Base-by-base conservation (phyloP, 2,797 vertebrate species). In the Lutjanus argentimaculatus region DNA sequence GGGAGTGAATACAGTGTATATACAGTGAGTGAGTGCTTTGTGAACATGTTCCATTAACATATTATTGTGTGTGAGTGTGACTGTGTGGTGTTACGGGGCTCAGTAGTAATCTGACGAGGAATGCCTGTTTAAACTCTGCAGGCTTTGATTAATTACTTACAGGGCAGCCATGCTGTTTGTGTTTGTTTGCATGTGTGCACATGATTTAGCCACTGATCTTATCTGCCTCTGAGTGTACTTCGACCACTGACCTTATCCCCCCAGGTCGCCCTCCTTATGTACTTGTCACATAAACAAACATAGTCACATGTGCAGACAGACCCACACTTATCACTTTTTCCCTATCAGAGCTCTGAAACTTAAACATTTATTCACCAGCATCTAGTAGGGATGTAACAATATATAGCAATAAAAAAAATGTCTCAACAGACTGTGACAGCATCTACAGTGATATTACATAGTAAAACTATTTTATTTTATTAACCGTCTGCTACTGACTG, bases 21-120 rank as follows among this genome's bases (percentile, higher is more conserved):
- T 53, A 49, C 15, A 75, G 21, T 46, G 43, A n/a, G 53, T 42
- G 25, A 51, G 17, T 22, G 21, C 58, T 78, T 67, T 84, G 62
- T 78, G 57, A 59, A 68, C 9, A 30, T 77, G 62, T 80, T 72
- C 62, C 22, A 69, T 61, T 65, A 11, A 57, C 69, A 77, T 80
- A 75, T 79, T 79, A 58, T 64, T 14, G 48, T 64, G 51, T 79
- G 71, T 70, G 71, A 55, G 61, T 71, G 59, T 67, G 67, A 57
- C 46, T 62, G 46, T 40, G 53, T 64, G 40, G 51, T 64, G 53
- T 80, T 73, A 67, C 45, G 58, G 69, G 57, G 81, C 83, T 89
- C 83, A 73, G 67, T 89, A 61, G 42, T 95, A 95, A 95, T 94
- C 95, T 94, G 90, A 90, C 91, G 85, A 94, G 74, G 94, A 95